Percentiles rank a stretch among this genome's conserved stretches.
Conservation (phyloP, 2,888 invertebrate species). For the Tolmerus cingulatus region DNA sequence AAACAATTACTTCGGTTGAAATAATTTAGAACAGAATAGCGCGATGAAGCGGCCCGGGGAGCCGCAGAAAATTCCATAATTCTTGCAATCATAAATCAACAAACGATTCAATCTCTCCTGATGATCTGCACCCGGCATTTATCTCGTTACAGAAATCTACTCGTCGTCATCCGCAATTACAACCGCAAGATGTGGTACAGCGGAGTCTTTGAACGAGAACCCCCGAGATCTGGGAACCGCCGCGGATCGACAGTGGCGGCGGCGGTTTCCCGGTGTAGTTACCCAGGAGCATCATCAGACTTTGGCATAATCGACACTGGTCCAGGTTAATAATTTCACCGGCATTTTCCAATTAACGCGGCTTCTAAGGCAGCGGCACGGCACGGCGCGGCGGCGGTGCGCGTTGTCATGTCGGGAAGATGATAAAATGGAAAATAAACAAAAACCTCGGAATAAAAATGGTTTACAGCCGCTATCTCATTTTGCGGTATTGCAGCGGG, state of each 20-base stretch:
- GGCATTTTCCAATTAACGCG: conserved; percentile 33
- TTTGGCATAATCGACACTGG: conserved; percentile 8
- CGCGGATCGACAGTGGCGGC: not conserved
- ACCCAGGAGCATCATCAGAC: not conserved
- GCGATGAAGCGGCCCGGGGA: not conserved
- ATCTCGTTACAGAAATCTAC: conserved; percentile 34
- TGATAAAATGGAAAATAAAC: not conserved
- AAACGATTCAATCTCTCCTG: conserved; percentile 23
- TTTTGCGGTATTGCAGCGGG: not conserved
- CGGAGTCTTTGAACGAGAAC: not conserved
- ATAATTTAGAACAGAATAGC: not conserved
- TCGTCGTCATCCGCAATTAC: not conserved
- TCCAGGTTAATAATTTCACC: conserved; percentile 26
- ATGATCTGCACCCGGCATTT: conserved; percentile 34
- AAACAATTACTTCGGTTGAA: not conserved
- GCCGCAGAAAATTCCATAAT: not conserved
- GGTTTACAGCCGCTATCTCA: not conserved
- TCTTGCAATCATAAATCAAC: conserved; percentile 35
- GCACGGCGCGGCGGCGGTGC: not conserved
- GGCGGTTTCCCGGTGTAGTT: not conserved
- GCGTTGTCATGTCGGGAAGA: conserved; percentile 11
- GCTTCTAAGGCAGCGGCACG: not conserved
- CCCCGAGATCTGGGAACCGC: not conserved
- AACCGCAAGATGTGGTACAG: conserved; percentile 18
- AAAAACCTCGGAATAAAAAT: not conserved